Evolutionary conservation across 2,113 vertebrate species (phyloP).

Genomic region (Xiphophorus maculatus): DNA sequence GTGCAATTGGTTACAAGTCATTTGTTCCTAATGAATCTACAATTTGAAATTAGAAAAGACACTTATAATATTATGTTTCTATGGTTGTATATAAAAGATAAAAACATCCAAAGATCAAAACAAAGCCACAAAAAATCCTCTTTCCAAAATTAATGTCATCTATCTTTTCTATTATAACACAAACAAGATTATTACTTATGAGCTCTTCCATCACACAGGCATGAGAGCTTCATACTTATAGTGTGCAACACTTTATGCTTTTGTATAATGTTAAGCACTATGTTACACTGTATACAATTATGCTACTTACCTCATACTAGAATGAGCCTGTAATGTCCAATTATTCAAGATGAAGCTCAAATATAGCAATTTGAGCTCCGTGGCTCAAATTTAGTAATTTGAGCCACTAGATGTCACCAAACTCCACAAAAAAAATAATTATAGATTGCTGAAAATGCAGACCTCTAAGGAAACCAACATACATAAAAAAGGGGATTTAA

Average conservation of each 20-base stretch:
- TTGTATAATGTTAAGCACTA: not conserved
- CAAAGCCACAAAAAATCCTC: not conserved
- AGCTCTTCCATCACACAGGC: not conserved
- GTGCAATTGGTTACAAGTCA: not conserved
- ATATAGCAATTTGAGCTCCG: not conserved
- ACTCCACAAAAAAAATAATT: not conserved
- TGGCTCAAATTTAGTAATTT: not conserved
- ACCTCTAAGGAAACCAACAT: not conserved
- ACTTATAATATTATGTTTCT: not conserved
- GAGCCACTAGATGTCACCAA: not conserved
- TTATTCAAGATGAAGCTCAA: not conserved
- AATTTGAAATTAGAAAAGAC: not conserved
- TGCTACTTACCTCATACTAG: not conserved
- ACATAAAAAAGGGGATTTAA: not conserved
- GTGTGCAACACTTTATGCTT: not conserved
- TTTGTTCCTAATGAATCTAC: not conserved
- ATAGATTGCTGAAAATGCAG: not conserved
- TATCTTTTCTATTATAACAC: not conserved
- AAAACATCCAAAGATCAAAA: conserved; percentile 8
- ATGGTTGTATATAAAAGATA: not conserved
- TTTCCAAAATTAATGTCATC: not conserved
- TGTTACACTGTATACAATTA: not conserved
- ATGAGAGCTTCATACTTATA: not conserved
- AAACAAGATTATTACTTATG: not conserved
- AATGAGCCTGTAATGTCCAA: not conserved